These are phyloP conservation scores for Avahi laniger DNA, from an alignment of 2,797 vertebrate species.

Conservation along the genomic window DNA sequence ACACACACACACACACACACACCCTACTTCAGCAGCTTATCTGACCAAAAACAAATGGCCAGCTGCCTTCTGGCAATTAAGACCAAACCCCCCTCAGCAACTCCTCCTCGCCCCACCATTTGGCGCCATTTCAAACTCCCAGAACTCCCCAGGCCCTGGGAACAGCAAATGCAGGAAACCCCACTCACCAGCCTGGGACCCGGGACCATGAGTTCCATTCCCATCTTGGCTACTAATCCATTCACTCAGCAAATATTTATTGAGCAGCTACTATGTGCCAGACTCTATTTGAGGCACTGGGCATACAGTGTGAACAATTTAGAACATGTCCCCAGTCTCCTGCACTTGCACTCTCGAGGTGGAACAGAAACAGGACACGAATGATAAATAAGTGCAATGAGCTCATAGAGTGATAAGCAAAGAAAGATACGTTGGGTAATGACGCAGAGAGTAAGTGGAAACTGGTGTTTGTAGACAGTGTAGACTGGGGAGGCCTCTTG, in stretches of 20 bases:
- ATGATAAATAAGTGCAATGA: fast-evolving
- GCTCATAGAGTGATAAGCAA: no score
- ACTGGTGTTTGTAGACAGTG: fast-evolving
- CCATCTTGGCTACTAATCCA: neutral
- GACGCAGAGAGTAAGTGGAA: fast-evolving
- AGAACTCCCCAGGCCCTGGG: neutral
- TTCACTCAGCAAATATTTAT: neutral
- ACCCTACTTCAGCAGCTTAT: slow-evolving; percentile 44
- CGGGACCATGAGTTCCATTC: neutral
- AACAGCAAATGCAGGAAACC: neutral
- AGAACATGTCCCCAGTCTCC: fast-evolving
- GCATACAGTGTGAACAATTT: neutral
- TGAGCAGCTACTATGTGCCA: neutral
- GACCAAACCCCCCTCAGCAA: neutral
- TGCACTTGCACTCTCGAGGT: fast-evolving
- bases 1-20: neutral
- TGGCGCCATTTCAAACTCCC: slow-evolving; percentile 17
- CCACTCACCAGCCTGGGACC: neutral
- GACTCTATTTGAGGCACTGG: neutral
- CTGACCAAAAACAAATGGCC: slow-evolving; percentile 71
- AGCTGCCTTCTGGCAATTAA: slow-evolving; percentile 17
- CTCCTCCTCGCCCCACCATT: neutral
- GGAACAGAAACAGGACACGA: no score
- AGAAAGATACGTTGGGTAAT: neutral
- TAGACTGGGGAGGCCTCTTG: fast-evolving